Base-by-base conservation (phyloP, 2,888 invertebrate species). In the Phengaris alcon region DNA sequence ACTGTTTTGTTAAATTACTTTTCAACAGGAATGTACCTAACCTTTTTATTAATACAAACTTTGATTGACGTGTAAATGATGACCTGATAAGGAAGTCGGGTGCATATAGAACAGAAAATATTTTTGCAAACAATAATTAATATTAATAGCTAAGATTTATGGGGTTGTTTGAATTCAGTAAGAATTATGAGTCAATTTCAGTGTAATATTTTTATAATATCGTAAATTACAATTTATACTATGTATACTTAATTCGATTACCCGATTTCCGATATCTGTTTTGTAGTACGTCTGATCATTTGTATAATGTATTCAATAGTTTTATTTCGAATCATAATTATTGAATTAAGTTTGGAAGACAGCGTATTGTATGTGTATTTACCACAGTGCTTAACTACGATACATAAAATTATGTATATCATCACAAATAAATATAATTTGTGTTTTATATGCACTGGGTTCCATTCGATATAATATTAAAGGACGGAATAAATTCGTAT, bases 401-500 rank as follows among this genome's bases (percentile, higher is more conserved):
- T 59, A 59, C 22, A 10, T 4, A 1, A 52, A 64, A 64, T 64
- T 6, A 44, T 35, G 35, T 35, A 35, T 44, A 59, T 51, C 74
- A 51, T 51, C 80, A 79, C 83, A 81, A 79, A 82, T 80, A 78
- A 78, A 73, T 81, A 79, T 80, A 78, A 82, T 81, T 81, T 80
- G 79, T 79, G 78, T 80, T 48, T 48, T 80, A 79, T 78, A 76
- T 80, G 79, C 86, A 86, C 85, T 87, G 86, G 75, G 75, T 75
- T 78, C 72, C 64, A 69, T 68, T 7, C 59, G 73, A 75, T 76
- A 7, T 70, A 64, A 75, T 72, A 75, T 82, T 80, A 83, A 84
- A 83, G 92, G 92, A 92, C 92, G 92, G 92, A 92, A 88, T 91
- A 89, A 89, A 90, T 89, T 90, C 87, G 87, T 87, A 84, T 79